Conservation (phyloP, 2,888 invertebrate species). For the Zelleria hepariella region DNA sequence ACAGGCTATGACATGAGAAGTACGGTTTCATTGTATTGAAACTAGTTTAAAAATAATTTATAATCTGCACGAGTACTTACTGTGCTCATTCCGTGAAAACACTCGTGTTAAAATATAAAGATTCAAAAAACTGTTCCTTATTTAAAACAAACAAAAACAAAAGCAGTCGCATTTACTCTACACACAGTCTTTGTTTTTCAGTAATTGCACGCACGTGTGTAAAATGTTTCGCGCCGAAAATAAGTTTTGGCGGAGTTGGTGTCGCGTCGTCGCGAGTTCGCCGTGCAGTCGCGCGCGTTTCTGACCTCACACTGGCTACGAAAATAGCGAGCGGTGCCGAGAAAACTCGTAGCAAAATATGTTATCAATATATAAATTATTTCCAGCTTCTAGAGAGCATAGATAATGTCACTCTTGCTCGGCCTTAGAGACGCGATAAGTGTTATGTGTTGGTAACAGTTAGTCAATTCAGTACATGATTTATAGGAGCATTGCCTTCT, state of each 20-base stretch:
- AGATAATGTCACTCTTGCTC: background rate
- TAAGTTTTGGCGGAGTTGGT: constrained; percentile 29
- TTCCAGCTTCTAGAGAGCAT: background rate
- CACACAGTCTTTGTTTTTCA: constrained; percentile 19
- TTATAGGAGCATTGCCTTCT: too few relatives aligned
- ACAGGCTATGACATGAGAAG: too few relatives aligned
- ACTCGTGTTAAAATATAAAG: background rate
- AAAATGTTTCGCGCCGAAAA: constrained; percentile 46
- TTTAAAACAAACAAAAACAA: background rate
- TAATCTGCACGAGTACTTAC: background rate
- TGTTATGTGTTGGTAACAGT: background rate
- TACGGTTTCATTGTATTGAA: too few relatives aligned
- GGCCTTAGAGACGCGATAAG: too few relatives aligned
- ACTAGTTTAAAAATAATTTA: too few relatives aligned
- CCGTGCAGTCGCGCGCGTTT: constrained; percentile 25
- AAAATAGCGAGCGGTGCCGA: constrained; percentile 37
- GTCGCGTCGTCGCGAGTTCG: constrained; percentile 13
- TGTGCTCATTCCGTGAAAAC: background rate
- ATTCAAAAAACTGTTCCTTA: background rate
- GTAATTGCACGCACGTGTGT: constrained; percentile 27
- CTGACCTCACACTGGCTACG: constrained; percentile 34
- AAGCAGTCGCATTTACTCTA: background rate
- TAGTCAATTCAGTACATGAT: too few relatives aligned
- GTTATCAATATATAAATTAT: constrained; percentile 17
- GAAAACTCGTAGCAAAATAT: constrained; percentile 30